Percentiles rank a stretch among this genome's conserved stretches.
Conservation (phyloP, 2,113 vertebrate genomes). For the Prunella himalayana region DNA sequence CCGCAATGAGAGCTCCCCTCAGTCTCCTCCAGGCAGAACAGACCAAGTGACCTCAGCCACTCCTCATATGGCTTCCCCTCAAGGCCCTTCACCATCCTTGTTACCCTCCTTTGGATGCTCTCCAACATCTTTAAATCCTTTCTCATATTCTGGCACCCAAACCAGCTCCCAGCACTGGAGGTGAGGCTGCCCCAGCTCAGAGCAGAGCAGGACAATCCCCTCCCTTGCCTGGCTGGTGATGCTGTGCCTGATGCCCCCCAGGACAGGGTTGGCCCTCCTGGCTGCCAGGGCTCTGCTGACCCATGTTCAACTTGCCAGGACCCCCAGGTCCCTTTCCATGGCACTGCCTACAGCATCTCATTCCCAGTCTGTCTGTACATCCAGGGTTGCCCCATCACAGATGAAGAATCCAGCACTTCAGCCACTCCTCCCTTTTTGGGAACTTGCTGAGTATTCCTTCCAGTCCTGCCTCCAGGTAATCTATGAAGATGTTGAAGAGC, state of each 20-base stretch:
- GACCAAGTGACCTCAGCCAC: neutral
- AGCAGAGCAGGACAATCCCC: neutral
- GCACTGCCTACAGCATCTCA: neutral
- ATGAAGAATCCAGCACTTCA: rapidly evolving
- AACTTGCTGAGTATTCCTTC: neutral
- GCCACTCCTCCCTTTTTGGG: no score
- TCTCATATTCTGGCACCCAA: neutral
- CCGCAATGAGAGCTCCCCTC: rapidly evolving
- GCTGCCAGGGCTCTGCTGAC: neutral
- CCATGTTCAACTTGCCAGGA: neutral
- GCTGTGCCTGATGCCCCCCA: neutral
- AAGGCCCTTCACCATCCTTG: neutral
- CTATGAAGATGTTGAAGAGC: neutral
- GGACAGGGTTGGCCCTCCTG: neutral
- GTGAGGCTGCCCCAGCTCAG: neutral
- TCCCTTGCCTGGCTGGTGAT: rapidly evolving
- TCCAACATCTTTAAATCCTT: neutral
- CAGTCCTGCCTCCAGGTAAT: rapidly evolving
- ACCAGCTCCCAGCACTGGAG: rapidly evolving
- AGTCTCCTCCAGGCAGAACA: neutral
- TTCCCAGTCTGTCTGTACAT: neutral
- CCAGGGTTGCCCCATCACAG: neutral
- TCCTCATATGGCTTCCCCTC: rapidly evolving
- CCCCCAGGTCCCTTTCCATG: neutral
- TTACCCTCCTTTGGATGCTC: neutral